Evolutionary conservation across 2,797 vertebrate species (phyloP), one percentile per base, ranked within the genome.

Genomic region (Uromys caudimaculatus): DNA sequence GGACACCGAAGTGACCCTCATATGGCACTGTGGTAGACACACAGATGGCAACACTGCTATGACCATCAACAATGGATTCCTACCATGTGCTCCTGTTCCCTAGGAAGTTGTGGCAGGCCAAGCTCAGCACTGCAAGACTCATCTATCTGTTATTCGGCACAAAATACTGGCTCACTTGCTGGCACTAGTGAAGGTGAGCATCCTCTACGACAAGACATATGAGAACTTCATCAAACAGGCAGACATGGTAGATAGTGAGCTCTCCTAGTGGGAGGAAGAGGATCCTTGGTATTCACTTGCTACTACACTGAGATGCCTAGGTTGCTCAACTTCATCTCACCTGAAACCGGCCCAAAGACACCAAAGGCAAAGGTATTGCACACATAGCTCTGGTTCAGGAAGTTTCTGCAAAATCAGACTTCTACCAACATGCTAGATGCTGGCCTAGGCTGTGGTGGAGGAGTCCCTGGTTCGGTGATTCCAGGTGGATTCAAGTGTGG

Each of bases 191-290:
- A 89, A 60, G 54, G 38, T 47, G 19, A 76, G 29, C 17, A 76
- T 60, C 38, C 29, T 76, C 29, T 47, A 44, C 75, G n/a, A 58
- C 52, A 75, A 99, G 99, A 98, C 99, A 54, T 99, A 99, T 0
- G 99, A 99, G 98, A 99, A 99, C 98, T 99, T 99, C 2, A 98
- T 99, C 97, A 99, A 99, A 98, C 99, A 99, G 97, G 99, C 99
- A 32, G 99, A 99, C 3, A 99, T 99, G 0, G 97, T 99, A 1
- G 99, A 99, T 98, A 99, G 99, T 0, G 99, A 99, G 29, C 99
- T 99, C 92, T 98, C 99, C 0, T 99, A 99, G 98, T 99, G 56
- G 35, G 99, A 99, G 0, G 90, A 96, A 56, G 99, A 99, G 11
- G 98, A 99, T 95, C 98, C 98, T 21, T 99, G 99, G 88, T 99